These are phyloP conservation scores for Antechinus stuartii DNA, from an alignment of 2,113 vertebrate genomes.

Conservation along the genomic window DNA sequence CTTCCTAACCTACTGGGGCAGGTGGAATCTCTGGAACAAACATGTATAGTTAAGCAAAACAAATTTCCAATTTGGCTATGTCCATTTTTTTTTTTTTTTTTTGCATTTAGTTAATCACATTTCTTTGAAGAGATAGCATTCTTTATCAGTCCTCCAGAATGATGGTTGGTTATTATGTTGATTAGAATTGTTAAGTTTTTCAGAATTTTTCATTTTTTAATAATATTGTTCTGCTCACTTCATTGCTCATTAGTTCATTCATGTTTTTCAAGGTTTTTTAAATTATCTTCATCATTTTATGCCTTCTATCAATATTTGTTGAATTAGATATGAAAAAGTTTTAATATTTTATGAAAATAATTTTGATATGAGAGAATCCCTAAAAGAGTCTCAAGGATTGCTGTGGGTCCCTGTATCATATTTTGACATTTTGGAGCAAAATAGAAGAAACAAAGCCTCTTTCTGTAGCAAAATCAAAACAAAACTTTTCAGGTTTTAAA, in stretches of 20 bases:
- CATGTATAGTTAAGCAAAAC: background rate
- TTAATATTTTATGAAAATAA: background rate
- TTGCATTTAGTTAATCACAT: background rate
- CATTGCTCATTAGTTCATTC: background rate
- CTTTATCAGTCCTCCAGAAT: background rate
- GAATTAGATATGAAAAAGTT: background rate
- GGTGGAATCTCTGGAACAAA: background rate
- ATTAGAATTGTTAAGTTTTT: background rate
- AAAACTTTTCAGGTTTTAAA: background rate
- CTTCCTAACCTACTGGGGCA: background rate
- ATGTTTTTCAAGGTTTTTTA: background rate
- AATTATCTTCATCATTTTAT: background rate
- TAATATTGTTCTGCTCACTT: background rate
- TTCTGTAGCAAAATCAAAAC: background rate
- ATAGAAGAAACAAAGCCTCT: background rate
- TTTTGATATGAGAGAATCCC: background rate
- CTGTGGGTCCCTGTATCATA: background rate
- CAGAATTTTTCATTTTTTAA: background rate
- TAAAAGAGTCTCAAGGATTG: background rate
- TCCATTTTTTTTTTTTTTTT: background rate
- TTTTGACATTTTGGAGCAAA: background rate
- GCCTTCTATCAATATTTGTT: background rate
- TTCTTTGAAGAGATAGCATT: background rate
- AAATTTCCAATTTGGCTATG: background rate
- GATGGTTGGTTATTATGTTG: background rate